phyloP scores from a whole-genome alignment of 2,888 invertebrate genomes.

The Erebia palarica region DNA sequence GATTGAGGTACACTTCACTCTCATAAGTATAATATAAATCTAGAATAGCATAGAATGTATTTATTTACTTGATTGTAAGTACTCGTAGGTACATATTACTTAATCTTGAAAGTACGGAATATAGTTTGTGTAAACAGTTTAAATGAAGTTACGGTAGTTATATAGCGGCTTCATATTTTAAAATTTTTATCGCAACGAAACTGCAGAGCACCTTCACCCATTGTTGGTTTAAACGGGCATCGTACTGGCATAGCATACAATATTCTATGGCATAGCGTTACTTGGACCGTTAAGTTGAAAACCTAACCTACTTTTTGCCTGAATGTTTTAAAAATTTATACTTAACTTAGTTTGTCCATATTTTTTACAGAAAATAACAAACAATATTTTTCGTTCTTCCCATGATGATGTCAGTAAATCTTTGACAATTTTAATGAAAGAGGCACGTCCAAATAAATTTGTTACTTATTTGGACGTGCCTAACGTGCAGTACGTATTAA shows the following conservation, averaged over 20 bases:
- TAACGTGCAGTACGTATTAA: too few species aligned
- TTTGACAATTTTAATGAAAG: background rate
- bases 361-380: background rate
- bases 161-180: background rate
- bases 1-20: too few species aligned
- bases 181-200: conserved; percentile 13
- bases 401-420: background rate
- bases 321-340: background rate
- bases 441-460: background rate
- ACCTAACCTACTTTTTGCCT: background rate
- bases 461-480: too few species aligned
- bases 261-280: background rate
- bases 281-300: background rate
- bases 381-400: background rate
- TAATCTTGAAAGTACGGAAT: too few species aligned
- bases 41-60: too few species aligned
- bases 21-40: too few species aligned
- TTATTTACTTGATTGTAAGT: too few species aligned
- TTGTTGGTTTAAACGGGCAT: conserved; percentile 16
- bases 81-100: too few species aligned
- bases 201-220: conserved; percentile 18
- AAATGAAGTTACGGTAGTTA: background rate
- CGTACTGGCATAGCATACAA: background rate
- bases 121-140: too few species aligned
- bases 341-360: background rate